Evolutionary conservation across 2,797 vertebrate species (phyloP), one percentile per base, ranked within the genome.

Genomic region (Gymnopithys bicolor): DNA sequence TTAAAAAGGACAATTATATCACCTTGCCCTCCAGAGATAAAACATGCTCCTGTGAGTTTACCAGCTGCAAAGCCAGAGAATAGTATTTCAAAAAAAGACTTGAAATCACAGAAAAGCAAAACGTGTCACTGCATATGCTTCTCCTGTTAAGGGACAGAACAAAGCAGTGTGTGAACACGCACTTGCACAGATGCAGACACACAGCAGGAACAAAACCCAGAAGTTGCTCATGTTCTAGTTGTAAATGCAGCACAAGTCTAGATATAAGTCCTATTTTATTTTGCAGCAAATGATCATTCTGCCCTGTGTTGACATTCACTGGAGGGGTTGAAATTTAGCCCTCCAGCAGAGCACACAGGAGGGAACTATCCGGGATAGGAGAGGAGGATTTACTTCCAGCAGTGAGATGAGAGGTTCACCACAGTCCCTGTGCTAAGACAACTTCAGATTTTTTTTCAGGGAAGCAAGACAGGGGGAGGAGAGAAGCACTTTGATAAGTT

Each of bases 401-500:
- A 86, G 86, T 6, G 55, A 92, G 41, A 80, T 0, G 16, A 84
- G 48, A 71, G 48, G 45, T 21, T 76, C 45, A 55, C 45, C 46
- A 33, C 46, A 68, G 69, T 49, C 55, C 56, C 46, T 27, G 3
- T 11, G 19, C 62, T 69, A 80, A 94, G 56, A 8, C 69, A 95
- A 58, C 76, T 56, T 82, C 12, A 80, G 43, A 17, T 64, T 56
- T 46, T 66, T 66, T 22, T 21, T 19, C 2, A n/a, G 23, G 22
- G 25, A 11, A 19, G 58, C 28, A 73, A 87, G 81, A 21, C 18
- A 59, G 68, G 71, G 77, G 89, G 43, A 91, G 81, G 93, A 91
- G 84, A 87, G 84, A 94, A 96, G 53, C 82, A 95, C 74, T 94
- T 92, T 15, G 69, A 18, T 25, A 68, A 96, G 94, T 94, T 93